Evolutionary conservation across 2,797 vertebrate genomes (phyloP), one percentile per base, ranked within the genome.

Genomic region (Nyctibius grandis): DNA sequence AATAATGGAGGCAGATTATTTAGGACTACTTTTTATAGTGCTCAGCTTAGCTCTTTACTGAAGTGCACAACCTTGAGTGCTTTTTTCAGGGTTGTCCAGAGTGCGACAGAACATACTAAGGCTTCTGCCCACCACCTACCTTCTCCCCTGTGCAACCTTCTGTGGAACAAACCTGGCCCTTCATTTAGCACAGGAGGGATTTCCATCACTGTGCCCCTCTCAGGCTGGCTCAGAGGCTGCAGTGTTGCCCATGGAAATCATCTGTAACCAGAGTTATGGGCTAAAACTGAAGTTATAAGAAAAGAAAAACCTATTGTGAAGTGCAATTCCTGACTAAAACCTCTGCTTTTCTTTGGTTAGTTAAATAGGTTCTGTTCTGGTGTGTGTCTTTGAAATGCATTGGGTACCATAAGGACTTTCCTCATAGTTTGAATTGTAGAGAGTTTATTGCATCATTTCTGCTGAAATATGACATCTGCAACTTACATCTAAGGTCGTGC

Each of bases 11-110:
- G 18, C 20, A 72, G 65, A 8, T 85, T 73, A 26, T 63, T 89
- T 89, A 75, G 29, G 34, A 67, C 17, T 72, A 33, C 15, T 64
- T 92, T 89, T 78, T 81, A 19, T n/a, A 47, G 22, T 29, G 20
- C 33, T 69, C 38, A 20, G 13, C 4, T 65, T 67, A 33, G 34
- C 10, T 83, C 21, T 69, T 88, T 34, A 50, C 31, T 48, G n/a
- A 91, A 48, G 11, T 22, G 14, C 3, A 18, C 28, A 80, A n/a
- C 4, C 5, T 12, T 0, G 0, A 28, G 5, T 74, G 20, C 9
- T 61, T 80, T 65, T 54, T 67, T 60, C 15, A 47, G 31, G 25
- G 31, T 18, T 89, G 14, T 68, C 67, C 33, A 48, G 33, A 48
- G 10, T 23, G 34, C 56, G 29, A 78, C n/a, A 60, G 44, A 85